Conservation (phyloP, 2,888 invertebrate species). For the Trachelus troglodyta region DNA sequence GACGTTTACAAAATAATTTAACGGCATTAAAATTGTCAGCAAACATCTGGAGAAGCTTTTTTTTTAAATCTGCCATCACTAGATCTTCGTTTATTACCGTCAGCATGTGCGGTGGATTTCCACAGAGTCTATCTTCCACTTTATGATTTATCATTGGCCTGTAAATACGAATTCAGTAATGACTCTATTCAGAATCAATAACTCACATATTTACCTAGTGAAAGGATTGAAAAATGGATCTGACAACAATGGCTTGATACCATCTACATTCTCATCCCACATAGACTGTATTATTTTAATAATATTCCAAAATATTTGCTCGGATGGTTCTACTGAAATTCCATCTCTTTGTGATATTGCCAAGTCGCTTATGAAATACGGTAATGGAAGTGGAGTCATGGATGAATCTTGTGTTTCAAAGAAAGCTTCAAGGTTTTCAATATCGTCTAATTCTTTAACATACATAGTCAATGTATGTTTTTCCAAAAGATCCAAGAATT, state of each 20-base stretch:
- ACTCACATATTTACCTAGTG: constrained; percentile 70
- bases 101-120: constrained; percentile 77
- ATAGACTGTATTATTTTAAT: constrained; percentile 73
- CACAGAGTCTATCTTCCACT: constrained; percentile 81
- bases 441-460: neutral
- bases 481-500: constrained; percentile 71
- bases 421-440: neutral
- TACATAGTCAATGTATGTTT: constrained; percentile 63
- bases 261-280: constrained; percentile 77
- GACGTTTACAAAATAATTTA: constrained; percentile 74
- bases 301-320: constrained; percentile 71
- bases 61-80: constrained; percentile 69
- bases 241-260: constrained; percentile 78
- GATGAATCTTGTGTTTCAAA: neutral
- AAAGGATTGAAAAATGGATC: constrained; percentile 79
- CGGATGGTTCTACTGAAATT: constrained; percentile 72
- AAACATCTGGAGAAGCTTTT: constrained; percentile 71
- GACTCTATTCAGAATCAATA: neutral
- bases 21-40: constrained; percentile 74
- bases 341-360: constrained; percentile 59
- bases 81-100: constrained; percentile 79
- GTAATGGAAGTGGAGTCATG: constrained; percentile 68
- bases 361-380: constrained; percentile 73
- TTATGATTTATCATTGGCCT: constrained; percentile 87
- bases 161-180: constrained; percentile 29